Percentiles rank a stretch among this genome's conserved stretches.
Evolutionary conservation across 2,888 invertebrate species (phyloP).

Genomic region (Drosophila trichaetosa): DNA sequence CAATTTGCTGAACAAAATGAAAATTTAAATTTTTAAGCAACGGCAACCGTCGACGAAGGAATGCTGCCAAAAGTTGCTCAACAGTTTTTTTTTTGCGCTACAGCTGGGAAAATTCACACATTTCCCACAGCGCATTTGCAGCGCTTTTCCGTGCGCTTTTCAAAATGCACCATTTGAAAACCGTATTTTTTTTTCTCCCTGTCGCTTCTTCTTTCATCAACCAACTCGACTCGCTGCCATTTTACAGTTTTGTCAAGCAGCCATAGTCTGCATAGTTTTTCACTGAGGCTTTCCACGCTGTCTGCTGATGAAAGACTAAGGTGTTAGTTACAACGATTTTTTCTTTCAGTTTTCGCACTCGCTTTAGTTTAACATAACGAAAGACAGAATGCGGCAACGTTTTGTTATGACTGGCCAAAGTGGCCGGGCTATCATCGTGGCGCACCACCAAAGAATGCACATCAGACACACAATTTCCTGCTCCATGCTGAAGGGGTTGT

Average conservation of each 20-base stretch:
- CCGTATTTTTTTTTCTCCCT: slow-evolving; percentile 9
- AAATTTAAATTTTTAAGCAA: slow-evolving; percentile 82
- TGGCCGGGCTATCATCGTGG: slow-evolving; percentile 50
- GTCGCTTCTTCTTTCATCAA: slow-evolving; percentile 20
- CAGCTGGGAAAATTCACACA: slow-evolving; percentile 79
- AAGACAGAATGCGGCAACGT: slow-evolving; percentile 49
- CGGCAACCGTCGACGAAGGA: slow-evolving; percentile 49
- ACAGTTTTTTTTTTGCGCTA: slow-evolving; percentile 41
- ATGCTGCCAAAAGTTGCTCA: slow-evolving; percentile 64
- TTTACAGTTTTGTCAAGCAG: slow-evolving; percentile 65
- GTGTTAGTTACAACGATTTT: slow-evolving; percentile 23
- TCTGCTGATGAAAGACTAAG: slow-evolving; percentile 64
- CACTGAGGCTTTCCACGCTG: slow-evolving; percentile 22
- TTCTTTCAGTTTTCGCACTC: slow-evolving; percentile 32
- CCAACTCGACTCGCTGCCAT: slow-evolving; percentile 37
- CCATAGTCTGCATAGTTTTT: slow-evolving; percentile 28
- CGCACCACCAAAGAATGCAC: slow-evolving; percentile 59
- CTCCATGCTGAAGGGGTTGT: slow-evolving; percentile 37
- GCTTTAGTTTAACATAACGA: slow-evolving; percentile 63
- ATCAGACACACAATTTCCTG: slow-evolving; percentile 68
- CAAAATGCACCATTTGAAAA: slow-evolving; percentile 40
- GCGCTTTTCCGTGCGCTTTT: slow-evolving; percentile 58
- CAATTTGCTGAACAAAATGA: slow-evolving; percentile 78
- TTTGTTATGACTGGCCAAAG: slow-evolving; percentile 37
- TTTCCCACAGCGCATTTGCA: slow-evolving; percentile 74